Conservation (phyloP, 2,888 invertebrate genomes). For the Dendrolimus pini region DNA sequence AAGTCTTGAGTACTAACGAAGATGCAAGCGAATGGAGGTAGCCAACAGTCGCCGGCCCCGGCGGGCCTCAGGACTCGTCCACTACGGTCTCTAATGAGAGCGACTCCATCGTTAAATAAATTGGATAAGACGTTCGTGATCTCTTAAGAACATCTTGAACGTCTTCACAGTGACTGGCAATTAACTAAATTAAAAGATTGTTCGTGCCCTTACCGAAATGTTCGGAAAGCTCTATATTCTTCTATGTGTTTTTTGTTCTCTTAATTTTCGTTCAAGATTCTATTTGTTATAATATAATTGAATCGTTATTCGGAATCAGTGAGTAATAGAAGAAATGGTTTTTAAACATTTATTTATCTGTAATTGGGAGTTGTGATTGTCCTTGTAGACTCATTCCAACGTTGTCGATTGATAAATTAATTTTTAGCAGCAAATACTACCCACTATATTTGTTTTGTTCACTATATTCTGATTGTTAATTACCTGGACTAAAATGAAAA, state of each 20-base stretch:
- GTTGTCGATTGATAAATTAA: no score
- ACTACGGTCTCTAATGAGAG: conserved; percentile 67
- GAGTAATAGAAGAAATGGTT: no score
- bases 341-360: no score
- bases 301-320: background rate
- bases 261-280: conserved; percentile 35
- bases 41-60: conserved; percentile 36
- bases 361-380: no score
- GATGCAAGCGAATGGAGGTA: conserved; percentile 40
- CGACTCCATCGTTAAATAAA: conserved; percentile 73
- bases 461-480: no score
- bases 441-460: no score
- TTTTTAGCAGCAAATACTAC: no score
- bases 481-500: no score
- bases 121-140: conserved; percentile 76
- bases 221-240: conserved; percentile 41
- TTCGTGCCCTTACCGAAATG: conserved; percentile 62
- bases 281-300: background rate
- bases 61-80: conserved; percentile 35
- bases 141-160: conserved; percentile 72
- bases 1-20: conserved; percentile 44
- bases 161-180: conserved; percentile 70
- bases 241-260: conserved; percentile 44
- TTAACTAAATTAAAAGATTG: conserved; percentile 76
- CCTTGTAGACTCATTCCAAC: no score